Percentiles rank a stretch among this genome's conserved stretches.
Evolutionary conservation across 1,140 invertebrate species (phyloP).

Genomic region (Drosophila ambigua): DNA sequence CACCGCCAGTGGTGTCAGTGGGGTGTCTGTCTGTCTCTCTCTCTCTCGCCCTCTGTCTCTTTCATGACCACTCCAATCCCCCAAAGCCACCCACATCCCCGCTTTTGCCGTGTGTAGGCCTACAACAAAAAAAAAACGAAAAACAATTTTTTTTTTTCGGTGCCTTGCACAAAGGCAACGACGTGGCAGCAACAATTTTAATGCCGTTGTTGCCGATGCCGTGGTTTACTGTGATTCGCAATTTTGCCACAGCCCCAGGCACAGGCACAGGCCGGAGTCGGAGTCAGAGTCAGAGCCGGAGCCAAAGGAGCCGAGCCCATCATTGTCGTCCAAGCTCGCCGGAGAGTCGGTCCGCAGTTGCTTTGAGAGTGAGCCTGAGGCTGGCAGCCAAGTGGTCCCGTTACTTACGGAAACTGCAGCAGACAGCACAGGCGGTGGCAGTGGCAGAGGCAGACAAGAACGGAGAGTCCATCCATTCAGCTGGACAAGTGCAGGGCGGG

Average conservation of each 20-base stretch:
- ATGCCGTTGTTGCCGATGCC: conserved; percentile 41
- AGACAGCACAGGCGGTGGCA: neutral
- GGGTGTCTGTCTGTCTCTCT: neutral
- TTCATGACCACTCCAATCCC: too few species aligned
- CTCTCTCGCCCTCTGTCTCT: too few species aligned
- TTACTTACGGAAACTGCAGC: neutral
- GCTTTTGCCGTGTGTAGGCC: conserved; percentile 46
- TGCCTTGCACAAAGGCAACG: conserved; percentile 65
- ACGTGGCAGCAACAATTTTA: conserved; percentile 65
- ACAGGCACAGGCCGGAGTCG: conserved; percentile 3
- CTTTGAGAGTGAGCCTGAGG: conserved; percentile 45
- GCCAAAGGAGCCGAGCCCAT: conserved; percentile 5
- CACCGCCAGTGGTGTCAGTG: conserved; percentile 3
- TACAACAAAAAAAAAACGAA: conserved; percentile 56
- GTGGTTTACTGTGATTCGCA: conserved; percentile 65
- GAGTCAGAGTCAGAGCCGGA: conserved; percentile 7
- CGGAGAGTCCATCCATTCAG: too few species aligned
- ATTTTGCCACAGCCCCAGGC: conserved; percentile 40
- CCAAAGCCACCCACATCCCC: neutral
- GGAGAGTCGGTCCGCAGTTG: conserved; percentile 44
- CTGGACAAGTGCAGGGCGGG: too few species aligned
- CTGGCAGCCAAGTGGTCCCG: conserved; percentile 1
- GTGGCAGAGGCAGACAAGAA: too few species aligned
- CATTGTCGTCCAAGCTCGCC: conserved; percentile 40
- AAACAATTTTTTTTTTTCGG: conserved; percentile 42